Base-by-base conservation (phyloP, 1,140 invertebrate species). In the Berghia stephanieae region DNA sequence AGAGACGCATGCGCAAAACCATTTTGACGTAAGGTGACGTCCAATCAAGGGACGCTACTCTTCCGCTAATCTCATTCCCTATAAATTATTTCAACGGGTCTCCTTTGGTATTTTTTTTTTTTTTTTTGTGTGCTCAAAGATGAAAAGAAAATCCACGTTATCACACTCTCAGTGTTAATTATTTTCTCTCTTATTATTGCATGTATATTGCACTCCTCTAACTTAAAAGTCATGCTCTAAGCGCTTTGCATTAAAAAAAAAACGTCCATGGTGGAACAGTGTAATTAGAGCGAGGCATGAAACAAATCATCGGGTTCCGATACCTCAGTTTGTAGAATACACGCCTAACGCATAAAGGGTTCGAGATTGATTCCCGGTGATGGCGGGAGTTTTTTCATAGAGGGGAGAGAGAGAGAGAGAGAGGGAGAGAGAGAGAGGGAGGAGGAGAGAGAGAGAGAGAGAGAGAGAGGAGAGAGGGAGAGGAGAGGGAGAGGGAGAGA, bases 401-500 rank as follows among this genome's bases (percentile, higher is more conserved):
- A n/a, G 2, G 57, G n/a, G 2, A 60, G 57, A 60, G 57, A 60
- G 57, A 60, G 57, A 60, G 57, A 60, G 57, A 60, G 57, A 60
- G 57, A 2, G 57, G n/a, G 46, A 52, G 46, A 52, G 46, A 52
- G 46, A 52, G 46, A 52, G 46, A 52, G 46, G n/a, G 46, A 52
- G 46, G n/a, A 24, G n/a, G 46, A 52, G 46, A 52, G 46, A 52
- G 46, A 52, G 46, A 52, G 46, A 52, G 46, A 52, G 46, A 52
- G 46, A 52, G 46, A 52, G 57, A 60, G 2, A 2, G 57, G 36
- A 1, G 36, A n/a, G n/a, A n/a, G 36, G 57, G 36, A n/a, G n/a
- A n/a, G 36, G 2, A 1, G 21, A 21, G 21, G 36, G 57, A 60
- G 21, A 21, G 21, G 36, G 57, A 60, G 21, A 2, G 2, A 60